phyloP scores from a whole-genome alignment of 1,140 invertebrate species.

The Diuraphis noxia region DNA sequence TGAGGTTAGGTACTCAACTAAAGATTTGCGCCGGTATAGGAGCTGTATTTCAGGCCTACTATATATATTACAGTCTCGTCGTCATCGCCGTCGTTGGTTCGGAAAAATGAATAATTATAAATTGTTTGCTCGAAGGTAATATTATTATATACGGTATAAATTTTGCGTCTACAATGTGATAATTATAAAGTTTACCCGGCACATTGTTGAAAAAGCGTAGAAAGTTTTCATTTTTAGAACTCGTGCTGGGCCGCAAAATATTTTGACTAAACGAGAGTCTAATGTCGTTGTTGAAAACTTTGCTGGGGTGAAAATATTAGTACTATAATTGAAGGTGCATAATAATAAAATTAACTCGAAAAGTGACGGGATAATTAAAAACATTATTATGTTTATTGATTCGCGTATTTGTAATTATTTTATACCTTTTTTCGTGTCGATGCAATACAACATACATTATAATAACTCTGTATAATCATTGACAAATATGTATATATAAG shows the following conservation, averaged over 20 bases:
- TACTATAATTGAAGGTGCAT: not conserved
- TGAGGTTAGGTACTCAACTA: not conserved
- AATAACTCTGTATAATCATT: not conserved
- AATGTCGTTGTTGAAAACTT: not conserved
- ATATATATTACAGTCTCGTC: not conserved
- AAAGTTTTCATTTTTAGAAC: constrained; percentile 8
- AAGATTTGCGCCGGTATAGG: not conserved
- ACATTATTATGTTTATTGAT: not conserved
- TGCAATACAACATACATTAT: not conserved
- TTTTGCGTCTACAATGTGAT: not conserved
- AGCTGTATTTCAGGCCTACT: not conserved
- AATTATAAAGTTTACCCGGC: not conserved
- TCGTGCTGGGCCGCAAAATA: not conserved
- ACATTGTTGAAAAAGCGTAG: not conserved
- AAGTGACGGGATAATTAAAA: not conserved
- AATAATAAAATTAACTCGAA: not conserved
- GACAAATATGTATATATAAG: not conserved
- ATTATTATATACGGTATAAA: not conserved
- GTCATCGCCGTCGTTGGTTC: too few species aligned
- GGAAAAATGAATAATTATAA: not conserved
- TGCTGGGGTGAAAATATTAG: not conserved
- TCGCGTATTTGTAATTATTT: not conserved
- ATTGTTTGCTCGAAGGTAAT: not conserved
- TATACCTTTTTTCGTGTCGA: not conserved
- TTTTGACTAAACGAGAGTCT: not conserved